These are phyloP conservation scores for Plebejus melissa DNA, from an alignment of 2,888 invertebrate species.

Conservation along the genomic window DNA sequence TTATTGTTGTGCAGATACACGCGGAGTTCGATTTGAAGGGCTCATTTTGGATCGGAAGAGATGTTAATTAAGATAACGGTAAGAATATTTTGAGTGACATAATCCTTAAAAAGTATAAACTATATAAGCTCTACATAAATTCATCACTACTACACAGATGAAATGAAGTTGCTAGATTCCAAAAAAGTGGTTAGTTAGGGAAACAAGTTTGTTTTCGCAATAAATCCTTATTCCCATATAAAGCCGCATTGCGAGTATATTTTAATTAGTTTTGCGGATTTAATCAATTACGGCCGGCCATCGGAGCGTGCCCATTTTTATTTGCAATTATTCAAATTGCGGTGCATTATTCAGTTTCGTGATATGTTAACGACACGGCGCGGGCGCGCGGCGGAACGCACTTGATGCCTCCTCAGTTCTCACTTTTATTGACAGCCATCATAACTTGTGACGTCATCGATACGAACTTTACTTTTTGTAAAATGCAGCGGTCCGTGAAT, in stretches of 20 bases:
- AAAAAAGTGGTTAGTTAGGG: not conserved
- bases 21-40: slow-evolving; percentile 27
- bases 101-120: not conserved
- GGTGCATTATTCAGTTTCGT: slow-evolving; percentile 28
- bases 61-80: slow-evolving; percentile 29
- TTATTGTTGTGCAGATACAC: slow-evolving; percentile 33
- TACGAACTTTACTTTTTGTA: not conserved
- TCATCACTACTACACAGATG: not conserved
- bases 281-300: slow-evolving; percentile 20
- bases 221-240: not conserved
- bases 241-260: not conserved
- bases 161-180: not conserved
- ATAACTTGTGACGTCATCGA: slow-evolving; percentile 5
- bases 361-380: slow-evolving; percentile 33
- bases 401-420: not conserved
- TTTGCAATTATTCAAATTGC: slow-evolving; percentile 36
- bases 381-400: slow-evolving; percentile 31
- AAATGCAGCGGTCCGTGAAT: not conserved
- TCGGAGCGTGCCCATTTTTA: slow-evolving; percentile 32
- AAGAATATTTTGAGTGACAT: not conserved
- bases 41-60: slow-evolving; percentile 26
- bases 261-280: slow-evolving; percentile 24
- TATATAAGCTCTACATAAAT: not conserved
- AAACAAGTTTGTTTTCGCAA: slow-evolving; percentile 6
- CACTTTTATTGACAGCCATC: not conserved